Conservation (phyloP, 2,888 invertebrate genomes). For the Sarcophaga carnaria region DNA sequence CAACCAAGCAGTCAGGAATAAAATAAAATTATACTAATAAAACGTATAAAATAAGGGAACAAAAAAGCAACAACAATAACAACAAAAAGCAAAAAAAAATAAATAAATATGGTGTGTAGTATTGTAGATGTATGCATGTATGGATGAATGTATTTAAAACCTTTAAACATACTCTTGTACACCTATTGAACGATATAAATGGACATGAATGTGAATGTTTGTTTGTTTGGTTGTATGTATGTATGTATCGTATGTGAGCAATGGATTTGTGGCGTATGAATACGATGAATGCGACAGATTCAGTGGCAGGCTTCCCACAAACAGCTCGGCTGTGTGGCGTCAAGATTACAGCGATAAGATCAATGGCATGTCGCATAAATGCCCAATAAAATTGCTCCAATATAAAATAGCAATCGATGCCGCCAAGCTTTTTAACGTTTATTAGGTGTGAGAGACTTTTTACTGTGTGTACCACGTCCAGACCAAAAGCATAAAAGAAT, state of each 20-base stretch:
- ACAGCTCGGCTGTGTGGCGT: conserved; percentile 77
- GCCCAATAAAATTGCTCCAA: conserved; percentile 78
- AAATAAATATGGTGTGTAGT: not conserved
- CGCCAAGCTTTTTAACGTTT: conserved; percentile 69
- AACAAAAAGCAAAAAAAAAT: not conserved
- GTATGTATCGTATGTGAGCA: conserved; percentile 14
- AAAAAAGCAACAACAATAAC: conserved; percentile 17
- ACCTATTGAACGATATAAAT: conserved; percentile 56
- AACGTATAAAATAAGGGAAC: conserved; percentile 6
- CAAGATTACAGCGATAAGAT: conserved; percentile 80
- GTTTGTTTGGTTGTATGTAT: conserved; percentile 27
- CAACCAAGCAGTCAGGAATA: conserved; percentile 53
- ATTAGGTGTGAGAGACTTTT: conserved; percentile 70
- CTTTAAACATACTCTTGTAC: conserved; percentile 50
- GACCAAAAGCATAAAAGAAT: conserved; percentile 46
- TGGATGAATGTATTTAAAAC: conserved; percentile 35
- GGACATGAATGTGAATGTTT: conserved; percentile 12
- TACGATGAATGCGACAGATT: conserved; percentile 69
- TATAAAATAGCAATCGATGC: conserved; percentile 74
- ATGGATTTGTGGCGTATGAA: conserved; percentile 66
- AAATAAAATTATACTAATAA: conserved; percentile 54
- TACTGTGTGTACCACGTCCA: conserved; percentile 48
- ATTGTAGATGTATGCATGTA: not conserved
- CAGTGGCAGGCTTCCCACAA: conserved; percentile 70
- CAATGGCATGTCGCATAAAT: conserved; percentile 80